Conservation (phyloP, 2,113 vertebrate species). For the Melanostigma gelatinosum region DNA sequence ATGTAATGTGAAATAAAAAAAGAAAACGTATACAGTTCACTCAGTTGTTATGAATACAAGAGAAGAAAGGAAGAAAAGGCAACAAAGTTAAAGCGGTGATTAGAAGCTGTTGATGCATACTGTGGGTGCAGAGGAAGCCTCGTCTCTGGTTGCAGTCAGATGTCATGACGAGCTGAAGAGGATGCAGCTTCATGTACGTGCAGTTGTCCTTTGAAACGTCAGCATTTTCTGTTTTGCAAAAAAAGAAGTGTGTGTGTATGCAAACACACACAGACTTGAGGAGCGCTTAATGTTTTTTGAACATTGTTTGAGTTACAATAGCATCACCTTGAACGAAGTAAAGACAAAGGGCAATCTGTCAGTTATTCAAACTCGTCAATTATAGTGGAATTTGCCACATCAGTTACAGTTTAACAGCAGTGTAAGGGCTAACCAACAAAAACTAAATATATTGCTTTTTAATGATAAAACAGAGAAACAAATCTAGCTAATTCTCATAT, state of each 20-base stretch:
- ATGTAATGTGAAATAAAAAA: neutral
- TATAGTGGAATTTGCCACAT: neutral
- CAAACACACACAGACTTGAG: neutral
- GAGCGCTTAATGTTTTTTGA: neutral
- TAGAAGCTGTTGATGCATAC: conserved; percentile 50
- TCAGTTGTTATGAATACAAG: neutral
- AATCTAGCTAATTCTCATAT: neutral
- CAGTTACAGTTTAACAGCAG: neutral
- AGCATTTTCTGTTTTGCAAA: conserved; percentile 29
- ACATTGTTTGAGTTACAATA: neutral
- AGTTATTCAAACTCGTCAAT: neutral
- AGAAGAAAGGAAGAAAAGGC: neutral
- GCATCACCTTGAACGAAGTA: neutral
- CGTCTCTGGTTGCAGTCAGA: conserved; percentile 69
- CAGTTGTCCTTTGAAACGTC: conserved; percentile 40
- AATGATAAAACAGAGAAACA: neutral
- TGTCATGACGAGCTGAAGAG: conserved; percentile 63
- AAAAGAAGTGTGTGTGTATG: neutral
- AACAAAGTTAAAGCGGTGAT: neutral
- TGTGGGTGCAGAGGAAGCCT: conserved; percentile 74
- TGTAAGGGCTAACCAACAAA: neutral
- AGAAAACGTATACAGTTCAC: neutral
- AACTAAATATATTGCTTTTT: neutral
- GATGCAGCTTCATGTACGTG: conserved; percentile 70
- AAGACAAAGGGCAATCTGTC: neutral